Evolutionary conservation across 1,140 invertebrate genomes (phyloP).

Genomic region (Ooceraea biroi): DNA sequence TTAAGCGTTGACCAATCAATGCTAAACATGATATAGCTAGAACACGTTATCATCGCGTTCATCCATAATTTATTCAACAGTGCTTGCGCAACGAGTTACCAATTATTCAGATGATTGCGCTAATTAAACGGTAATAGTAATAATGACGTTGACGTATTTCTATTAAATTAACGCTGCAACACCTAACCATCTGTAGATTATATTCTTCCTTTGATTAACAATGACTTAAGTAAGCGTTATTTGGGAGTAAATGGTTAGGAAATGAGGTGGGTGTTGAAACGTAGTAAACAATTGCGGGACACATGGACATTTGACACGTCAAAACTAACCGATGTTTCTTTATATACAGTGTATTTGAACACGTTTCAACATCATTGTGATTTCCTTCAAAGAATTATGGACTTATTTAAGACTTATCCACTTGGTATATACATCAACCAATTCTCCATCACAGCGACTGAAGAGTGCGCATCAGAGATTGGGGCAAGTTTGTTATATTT

Average conservation of each 20-base stretch:
- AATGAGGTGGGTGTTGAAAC: neutral
- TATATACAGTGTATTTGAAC: neutral
- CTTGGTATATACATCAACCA: slow-evolving; percentile 37
- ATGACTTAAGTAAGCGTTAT: neutral
- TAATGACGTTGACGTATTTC: neutral
- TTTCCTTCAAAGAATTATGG: slow-evolving; percentile 5
- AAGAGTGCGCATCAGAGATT: slow-evolving; percentile 32
- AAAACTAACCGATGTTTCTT: neutral
- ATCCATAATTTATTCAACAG: neutral
- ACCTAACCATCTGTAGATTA: neutral
- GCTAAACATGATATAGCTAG: no score
- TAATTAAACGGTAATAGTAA: neutral
- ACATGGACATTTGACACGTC: neutral
- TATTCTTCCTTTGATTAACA: neutral
- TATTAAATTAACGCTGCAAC: neutral
- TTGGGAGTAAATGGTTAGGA: neutral
- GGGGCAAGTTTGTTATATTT: slow-evolving; percentile 34
- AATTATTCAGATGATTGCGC: neutral
- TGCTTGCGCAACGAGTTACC: neutral
- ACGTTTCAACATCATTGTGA: neutral
- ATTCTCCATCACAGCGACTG: neutral
- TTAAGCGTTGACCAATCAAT: no score
- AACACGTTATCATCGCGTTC: neutral
- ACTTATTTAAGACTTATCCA: slow-evolving; percentile 65
- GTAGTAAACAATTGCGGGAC: neutral